Base-by-base conservation (phyloP, 1,140 invertebrate species). In the Contarinia nasturtii region DNA sequence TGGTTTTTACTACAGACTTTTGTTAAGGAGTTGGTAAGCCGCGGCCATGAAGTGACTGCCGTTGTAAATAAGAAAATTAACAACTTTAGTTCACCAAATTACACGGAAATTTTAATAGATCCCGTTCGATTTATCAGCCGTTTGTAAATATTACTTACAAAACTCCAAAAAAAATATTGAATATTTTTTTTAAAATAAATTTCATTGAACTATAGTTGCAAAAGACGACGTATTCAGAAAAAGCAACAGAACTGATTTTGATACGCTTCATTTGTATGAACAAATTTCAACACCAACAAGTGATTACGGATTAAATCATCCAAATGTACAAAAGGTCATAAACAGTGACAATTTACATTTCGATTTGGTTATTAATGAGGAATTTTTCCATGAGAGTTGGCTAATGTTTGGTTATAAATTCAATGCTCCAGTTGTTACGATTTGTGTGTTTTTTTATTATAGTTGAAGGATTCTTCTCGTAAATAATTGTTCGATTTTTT, bases 31-130 rank as follows among this genome's bases (percentile, higher is more conserved):
- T 53, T 79, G 33, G 67, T 73, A 0, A 49, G 56, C 0, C 66
- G 70, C 44, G 76, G 75, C 1, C 76, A 79, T 53, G 66, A 76
- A 50, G 67, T 78, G 2, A 77, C 74, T 7, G 64, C 74, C 1
- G 67, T 77, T 11, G 18, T 19, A 20, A 43, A 43, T 14, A 18
- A 18, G 11, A 18, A 18, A 43, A 18, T 43, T 17, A 19, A 2
- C 18, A 18, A 12, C 4, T 40, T 40, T 18, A 43, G 4, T 12
- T 43, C 18, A 43, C 18, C 41, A 20, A 55, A 54, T 20, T 50
- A 61, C 0, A 54, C 51, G 3, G 61, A 63, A 52, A 53, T 51
- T 10, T 46, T 63, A 38, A 52, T 58, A 3, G 43, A 45, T 7
- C 51, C 57, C 59, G 46, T 63, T 48, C 48, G 48, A 51, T 21